A percentile compares a stretch with the other conserved stretches of the same genome.
These are phyloP conservation scores for Polyommatus icarus DNA, from an alignment of 2,888 invertebrate species.

Conservation along the genomic window DNA sequence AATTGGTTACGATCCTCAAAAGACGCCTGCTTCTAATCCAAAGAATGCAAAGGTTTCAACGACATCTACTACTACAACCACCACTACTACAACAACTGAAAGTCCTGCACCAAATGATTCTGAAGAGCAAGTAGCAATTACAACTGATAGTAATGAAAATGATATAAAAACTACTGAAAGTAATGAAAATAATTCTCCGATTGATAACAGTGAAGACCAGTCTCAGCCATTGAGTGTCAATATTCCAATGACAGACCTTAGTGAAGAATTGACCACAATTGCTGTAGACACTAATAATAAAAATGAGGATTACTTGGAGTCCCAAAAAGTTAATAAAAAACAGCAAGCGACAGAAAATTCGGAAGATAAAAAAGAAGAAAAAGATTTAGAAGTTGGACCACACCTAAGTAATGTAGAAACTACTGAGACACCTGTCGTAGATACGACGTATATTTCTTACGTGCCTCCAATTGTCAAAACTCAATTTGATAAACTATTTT, in stretches of 20 bases:
- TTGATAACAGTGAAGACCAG: constrained; percentile 45
- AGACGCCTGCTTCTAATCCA: constrained; percentile 40
- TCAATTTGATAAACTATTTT: constrained; percentile 82
- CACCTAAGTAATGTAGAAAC: constrained; percentile 36
- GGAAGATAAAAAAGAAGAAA: constrained; percentile 49
- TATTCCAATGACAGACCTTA: constrained; percentile 51
- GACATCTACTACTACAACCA: constrained; percentile 41
- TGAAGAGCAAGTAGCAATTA: constrained; percentile 33
- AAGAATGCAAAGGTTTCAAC: constrained; percentile 35
- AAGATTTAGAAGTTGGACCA: constrained; percentile 38
- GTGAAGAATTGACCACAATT: constrained; percentile 57
- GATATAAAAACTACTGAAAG: constrained; percentile 47
- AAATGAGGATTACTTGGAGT: constrained; percentile 68
- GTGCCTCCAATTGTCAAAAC: constrained; percentile 66
- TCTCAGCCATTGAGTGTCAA: constrained; percentile 45
- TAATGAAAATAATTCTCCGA: constrained; percentile 65
- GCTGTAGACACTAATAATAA: constrained; percentile 62
- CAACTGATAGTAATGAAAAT: constrained; percentile 34
- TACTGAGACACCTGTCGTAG: constrained; percentile 43
- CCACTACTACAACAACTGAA: constrained; percentile 41
- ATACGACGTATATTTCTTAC: constrained; percentile 54
- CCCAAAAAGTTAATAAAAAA: constrained; percentile 56
- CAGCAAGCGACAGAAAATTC: constrained; percentile 56
- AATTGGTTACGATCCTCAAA: constrained; percentile 58
- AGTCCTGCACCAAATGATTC: neutral